These are phyloP conservation scores for Smithornis capensis DNA, from an alignment of 2,113 vertebrate species.

Conservation along the genomic window DNA sequence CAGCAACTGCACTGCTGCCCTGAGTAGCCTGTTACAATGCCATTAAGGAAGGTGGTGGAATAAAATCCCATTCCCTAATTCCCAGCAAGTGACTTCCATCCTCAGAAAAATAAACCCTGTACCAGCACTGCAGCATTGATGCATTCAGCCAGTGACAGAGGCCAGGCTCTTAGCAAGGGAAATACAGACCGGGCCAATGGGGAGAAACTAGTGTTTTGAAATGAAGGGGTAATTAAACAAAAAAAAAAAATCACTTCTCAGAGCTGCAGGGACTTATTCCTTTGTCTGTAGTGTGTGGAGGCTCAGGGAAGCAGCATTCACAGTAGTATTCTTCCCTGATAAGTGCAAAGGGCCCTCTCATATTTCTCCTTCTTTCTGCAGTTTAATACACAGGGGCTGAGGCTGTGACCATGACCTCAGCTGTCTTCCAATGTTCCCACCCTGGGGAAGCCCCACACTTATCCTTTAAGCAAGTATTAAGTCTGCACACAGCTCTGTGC, in stretches of 20 bases:
- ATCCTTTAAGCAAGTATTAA: constrained; percentile 33
- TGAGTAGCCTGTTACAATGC: background rate
- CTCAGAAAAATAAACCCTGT: background rate
- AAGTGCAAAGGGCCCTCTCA: constrained; percentile 35
- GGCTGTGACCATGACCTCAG: constrained; percentile 61
- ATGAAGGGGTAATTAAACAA: background rate
- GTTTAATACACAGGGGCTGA: constrained; percentile 4
- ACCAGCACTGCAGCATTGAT: background rate
- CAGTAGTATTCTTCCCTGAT: constrained; percentile 29
- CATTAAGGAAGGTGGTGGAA: background rate
- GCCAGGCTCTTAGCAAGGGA: background rate
- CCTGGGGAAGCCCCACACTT: constrained; percentile 24
- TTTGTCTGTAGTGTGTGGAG: background rate
- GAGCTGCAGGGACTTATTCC: background rate
- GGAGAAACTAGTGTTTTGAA: background rate
- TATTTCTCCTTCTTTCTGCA: constrained; percentile 43
- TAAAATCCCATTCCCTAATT: background rate
- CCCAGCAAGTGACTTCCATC: background rate
- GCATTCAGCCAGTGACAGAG: background rate
- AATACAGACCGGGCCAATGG: background rate
- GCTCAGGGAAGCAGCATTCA: constrained; percentile 1
- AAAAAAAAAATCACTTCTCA: background rate
- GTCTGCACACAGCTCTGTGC: constrained; percentile 49
- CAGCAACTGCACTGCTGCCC: background rate
- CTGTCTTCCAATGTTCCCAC: constrained; percentile 4